These are phyloP conservation scores for Prietella phreatophila DNA, from an alignment of 2,113 vertebrate genomes.

Conservation along the genomic window DNA sequence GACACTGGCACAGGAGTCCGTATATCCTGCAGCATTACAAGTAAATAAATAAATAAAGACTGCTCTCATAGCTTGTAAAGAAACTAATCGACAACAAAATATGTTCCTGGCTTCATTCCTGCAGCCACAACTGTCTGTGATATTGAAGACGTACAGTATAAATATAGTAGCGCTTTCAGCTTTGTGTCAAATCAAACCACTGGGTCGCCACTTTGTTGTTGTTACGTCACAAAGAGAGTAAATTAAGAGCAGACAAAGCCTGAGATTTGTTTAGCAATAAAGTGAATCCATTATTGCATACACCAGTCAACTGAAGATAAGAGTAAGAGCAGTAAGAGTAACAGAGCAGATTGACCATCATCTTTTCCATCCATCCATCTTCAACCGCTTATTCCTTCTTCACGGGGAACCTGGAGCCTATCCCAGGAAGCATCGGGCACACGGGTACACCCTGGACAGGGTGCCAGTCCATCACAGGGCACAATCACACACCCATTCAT, in stretches of 20 bases:
- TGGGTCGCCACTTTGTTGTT: neutral
- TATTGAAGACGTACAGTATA: neutral
- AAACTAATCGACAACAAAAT: conserved; percentile 10
- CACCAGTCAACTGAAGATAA: neutral
- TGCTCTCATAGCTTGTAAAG: conserved; percentile 9
- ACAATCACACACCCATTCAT: too few species aligned
- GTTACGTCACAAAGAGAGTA: neutral
- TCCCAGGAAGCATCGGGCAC: too few species aligned
- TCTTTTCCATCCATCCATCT: too few species aligned
- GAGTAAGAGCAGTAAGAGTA: neutral
- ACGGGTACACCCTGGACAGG: too few species aligned
- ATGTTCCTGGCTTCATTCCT: neutral
- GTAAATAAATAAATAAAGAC: neutral
- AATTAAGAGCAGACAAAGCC: conserved; percentile 1
- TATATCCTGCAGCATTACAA: neutral
- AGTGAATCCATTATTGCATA: neutral
- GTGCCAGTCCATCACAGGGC: too few species aligned
- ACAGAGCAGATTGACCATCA: neutral
- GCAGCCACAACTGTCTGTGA: neutral
- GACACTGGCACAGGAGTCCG: neutral
- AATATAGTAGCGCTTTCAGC: neutral
- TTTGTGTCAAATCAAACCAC: neutral
- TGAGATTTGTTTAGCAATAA: neutral
- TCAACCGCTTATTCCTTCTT: too few species aligned
- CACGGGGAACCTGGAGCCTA: too few species aligned